A percentile compares a stretch with the other conserved stretches of the same genome.
phyloP scores from a whole-genome alignment of 2,888 invertebrate genomes.

The Anticlea derivata region DNA sequence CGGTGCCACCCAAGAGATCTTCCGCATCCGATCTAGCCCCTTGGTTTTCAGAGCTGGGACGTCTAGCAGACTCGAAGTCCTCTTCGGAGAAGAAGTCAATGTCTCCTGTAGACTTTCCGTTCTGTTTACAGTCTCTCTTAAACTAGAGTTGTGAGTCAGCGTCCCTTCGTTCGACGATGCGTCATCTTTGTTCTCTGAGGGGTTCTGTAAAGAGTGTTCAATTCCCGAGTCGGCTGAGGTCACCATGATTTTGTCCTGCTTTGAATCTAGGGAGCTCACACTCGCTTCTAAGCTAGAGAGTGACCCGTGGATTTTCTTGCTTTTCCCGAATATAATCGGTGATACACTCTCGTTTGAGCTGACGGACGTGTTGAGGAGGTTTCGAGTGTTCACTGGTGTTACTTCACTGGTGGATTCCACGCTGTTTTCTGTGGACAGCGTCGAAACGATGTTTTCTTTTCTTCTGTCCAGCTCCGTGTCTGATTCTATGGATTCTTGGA shows the following conservation, averaged over 20 bases:
- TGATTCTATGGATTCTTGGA: constrained; percentile 48
- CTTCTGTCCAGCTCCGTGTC: constrained; percentile 62
- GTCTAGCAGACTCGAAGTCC: constrained; percentile 71
- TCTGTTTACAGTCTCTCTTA: constrained; percentile 62
- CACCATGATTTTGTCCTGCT: constrained; percentile 69
- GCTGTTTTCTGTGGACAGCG: constrained; percentile 69
- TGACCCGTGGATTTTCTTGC: constrained; percentile 73
- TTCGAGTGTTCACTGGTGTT: constrained; percentile 63
- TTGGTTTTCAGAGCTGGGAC: constrained; percentile 74
- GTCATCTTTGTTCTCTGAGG: constrained; percentile 67
- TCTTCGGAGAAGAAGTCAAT: constrained; percentile 63
- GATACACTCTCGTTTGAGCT: constrained; percentile 80
- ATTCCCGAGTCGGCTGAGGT: constrained; percentile 79
- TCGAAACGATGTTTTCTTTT: constrained; percentile 45
- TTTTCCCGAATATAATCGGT: constrained; percentile 72
- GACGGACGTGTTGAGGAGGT: constrained; percentile 68
- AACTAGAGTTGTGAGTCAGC: constrained; percentile 73
- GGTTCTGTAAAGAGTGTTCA: constrained; percentile 73
- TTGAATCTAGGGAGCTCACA: constrained; percentile 77
- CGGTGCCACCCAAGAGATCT: constrained; percentile 85
- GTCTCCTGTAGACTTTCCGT: constrained; percentile 57
- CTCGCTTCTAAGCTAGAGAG: constrained; percentile 78
- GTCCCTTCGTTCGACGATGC: constrained; percentile 79
- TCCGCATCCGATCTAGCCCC: constrained; percentile 76
- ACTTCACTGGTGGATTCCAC: constrained; percentile 73